Base-by-base conservation (phyloP, 2,888 invertebrate genomes). In the Celastrina argiolus region DNA sequence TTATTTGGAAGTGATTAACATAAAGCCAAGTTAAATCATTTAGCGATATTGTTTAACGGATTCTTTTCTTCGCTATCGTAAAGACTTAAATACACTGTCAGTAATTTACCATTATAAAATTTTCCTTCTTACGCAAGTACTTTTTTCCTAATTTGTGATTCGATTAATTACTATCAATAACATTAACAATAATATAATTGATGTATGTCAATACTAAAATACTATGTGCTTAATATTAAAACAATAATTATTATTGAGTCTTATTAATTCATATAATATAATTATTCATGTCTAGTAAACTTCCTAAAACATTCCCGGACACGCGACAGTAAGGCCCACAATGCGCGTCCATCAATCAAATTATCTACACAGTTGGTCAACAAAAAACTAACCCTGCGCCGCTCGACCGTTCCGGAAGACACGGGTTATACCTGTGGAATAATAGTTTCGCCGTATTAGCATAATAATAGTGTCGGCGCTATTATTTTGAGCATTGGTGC, bases 391-490 rank as follows among this genome's bases (percentile, higher is more conserved):
- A 84, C 84, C 84, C 84, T 71, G 77, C 75, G 76, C 80, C 79
- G 83, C 72, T 72, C 79, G 80, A 80, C 80, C 75, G 75, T 74
- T 70, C 85, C 83, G 84, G 83, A 86, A 85, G 86, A 76, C 72
- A 69, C 70, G 69, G 69, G 67, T 69, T 79, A 72, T 87, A 88
- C 89, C 89, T 89, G 89, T 81, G 83, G 83, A 86, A 89, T 87
- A 88, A 89, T 86, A 81, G 83, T 80, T 75, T 79, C 76, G 79
- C 75, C 67, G 73, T 76, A 90, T 91, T 91, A 80, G 82, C 91
- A 91, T 91, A 89, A 91, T 90, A 91, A 90, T 89, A 80, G 81
- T 75, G 81, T 74, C 74, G 74, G 72, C 74, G 82, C 83, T 87
- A 88, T 88, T 88, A 87, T 88, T 88, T 88, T 78, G 79, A 82